These are phyloP conservation scores for Meriones psammophilus DNA, from an alignment of 2,797 vertebrate genomes.

Conservation along the genomic window DNA sequence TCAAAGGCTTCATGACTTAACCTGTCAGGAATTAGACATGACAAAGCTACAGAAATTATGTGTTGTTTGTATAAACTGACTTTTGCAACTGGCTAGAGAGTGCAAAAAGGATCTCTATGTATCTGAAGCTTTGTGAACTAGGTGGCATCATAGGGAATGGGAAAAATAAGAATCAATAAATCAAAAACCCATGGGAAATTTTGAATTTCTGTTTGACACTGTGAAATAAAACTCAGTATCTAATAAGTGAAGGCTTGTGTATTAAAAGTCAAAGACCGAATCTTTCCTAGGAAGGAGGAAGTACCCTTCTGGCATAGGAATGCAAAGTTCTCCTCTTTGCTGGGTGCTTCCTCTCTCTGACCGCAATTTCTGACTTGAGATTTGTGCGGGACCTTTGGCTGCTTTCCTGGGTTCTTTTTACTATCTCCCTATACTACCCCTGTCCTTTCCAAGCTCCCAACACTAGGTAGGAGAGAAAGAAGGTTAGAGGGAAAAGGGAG, in stretches of 20 bases:
- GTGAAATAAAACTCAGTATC: constrained; percentile 16
- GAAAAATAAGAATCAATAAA: constrained; percentile 34
- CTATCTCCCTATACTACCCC: too few relatives aligned
- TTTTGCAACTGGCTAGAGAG: not conserved
- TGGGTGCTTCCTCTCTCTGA: not conserved
- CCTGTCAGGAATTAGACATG: not conserved
- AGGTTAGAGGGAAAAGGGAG: too few relatives aligned
- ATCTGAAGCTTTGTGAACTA: constrained; percentile 47
- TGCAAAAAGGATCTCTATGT: not conserved
- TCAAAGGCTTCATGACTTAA: not conserved
- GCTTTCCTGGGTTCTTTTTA: too few relatives aligned
- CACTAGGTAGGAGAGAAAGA: too few relatives aligned
- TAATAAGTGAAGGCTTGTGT: constrained; percentile 47
- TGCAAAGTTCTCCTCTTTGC: constrained; percentile 38
- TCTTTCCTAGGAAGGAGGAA: constrained; percentile 14
- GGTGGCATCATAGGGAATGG: not conserved
- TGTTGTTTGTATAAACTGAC: not conserved
- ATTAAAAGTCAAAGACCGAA: constrained; percentile 24
- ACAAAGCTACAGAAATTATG: not conserved
- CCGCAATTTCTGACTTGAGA: constrained; percentile 58
- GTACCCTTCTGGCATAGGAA: not conserved
- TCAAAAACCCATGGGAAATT: constrained; percentile 7
- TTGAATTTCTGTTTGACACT: not conserved
- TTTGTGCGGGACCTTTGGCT: not conserved
- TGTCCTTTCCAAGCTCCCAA: too few relatives aligned